Evolutionary conservation across 2,113 vertebrate species (phyloP).

Genomic region (Gadus macrocephalus): DNA sequence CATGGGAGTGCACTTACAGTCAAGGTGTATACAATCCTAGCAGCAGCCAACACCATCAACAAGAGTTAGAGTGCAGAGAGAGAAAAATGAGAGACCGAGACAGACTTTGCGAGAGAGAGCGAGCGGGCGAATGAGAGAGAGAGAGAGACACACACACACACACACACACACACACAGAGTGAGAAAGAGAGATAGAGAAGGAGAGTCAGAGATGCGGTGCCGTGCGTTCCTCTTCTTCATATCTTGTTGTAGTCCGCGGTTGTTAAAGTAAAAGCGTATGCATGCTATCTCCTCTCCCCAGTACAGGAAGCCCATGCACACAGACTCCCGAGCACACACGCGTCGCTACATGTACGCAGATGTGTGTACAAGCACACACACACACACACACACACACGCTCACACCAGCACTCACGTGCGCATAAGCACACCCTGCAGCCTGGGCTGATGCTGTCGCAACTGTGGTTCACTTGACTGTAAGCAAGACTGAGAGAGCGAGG

Average conservation of each 20-base stretch:
- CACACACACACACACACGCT: not conserved
- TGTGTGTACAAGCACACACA: constrained; percentile 5
- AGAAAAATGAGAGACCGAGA: constrained; percentile 22
- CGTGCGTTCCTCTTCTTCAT: constrained; percentile 16
- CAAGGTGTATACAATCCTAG: constrained; percentile 38
- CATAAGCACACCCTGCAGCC: constrained; percentile 38
- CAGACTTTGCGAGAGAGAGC: not conserved
- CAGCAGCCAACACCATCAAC: constrained; percentile 9
- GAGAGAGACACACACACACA: constrained; percentile 8
- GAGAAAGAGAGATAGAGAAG: constrained; percentile 19
- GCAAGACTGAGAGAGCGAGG: constrained; percentile 19
- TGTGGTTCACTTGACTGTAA: constrained; percentile 51
- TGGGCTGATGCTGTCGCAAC: constrained; percentile 51
- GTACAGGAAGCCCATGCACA: constrained; percentile 20
- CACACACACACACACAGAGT: constrained; percentile 17
- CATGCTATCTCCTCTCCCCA: constrained; percentile 22
- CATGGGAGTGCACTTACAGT: constrained; percentile 59
- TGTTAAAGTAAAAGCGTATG: constrained; percentile 45
- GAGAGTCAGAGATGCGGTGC: constrained; percentile 23
- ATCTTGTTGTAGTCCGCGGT: constrained; percentile 24
- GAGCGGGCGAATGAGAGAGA: not conserved
- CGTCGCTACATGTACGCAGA: not conserved
- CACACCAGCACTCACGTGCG: constrained; percentile 17
- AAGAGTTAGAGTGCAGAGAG: constrained; percentile 17
- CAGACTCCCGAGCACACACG: constrained; percentile 20